Evolutionary conservation across 1,140 invertebrate genomes (phyloP), one percentile per base, ranked within the genome.

Genomic region (Carcinoscorpius rotundicauda): DNA sequence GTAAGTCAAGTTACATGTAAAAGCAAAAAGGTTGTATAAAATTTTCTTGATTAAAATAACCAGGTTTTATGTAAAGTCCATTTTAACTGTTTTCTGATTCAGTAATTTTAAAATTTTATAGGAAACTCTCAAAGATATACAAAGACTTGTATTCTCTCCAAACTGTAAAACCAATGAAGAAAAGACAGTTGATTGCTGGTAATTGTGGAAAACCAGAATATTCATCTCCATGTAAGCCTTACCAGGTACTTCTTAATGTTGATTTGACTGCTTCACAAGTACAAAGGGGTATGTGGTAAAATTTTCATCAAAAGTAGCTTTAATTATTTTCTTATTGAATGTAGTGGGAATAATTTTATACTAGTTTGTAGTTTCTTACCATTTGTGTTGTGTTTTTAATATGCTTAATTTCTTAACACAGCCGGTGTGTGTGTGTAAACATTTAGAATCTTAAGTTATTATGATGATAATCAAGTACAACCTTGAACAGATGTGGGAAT

Each of bases 401-500:
- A 11, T 57, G 10, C 55, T 57, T 57, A 10, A 10, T 11, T 57
- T 11, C 55, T 10, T 10, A 29, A 29, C 29, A 29, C 29, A 29
- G 29, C 29, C 0, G 29, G 2, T 29, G 2, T 29, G 29, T 29
- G 2, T 29, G 29, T 29, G 2, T 10, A 10, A 10, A 57, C 11
- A 2, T 57, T 11, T 57, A 57, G 10, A 57, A 11, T 10, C 55
- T 10, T 10, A 57, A 57, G 10, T 57, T 11, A 3, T 57, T 11
- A 10, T 10, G 10, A 57, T 57, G 11, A 57, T 10, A 10, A 10
- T 10, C 55, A 11, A 57, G 11, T 57, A 11, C 1, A 10, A 10
- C 58, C 4, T 49, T 58, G 4, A 73, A 58, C 67, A 80, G 76
- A 91, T 91, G 71, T 96, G 91, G 89, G 86, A 88, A 72, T 97